Evolutionary conservation across 2,113 vertebrate species (phyloP).

Genomic region (Smithornis capensis): DNA sequence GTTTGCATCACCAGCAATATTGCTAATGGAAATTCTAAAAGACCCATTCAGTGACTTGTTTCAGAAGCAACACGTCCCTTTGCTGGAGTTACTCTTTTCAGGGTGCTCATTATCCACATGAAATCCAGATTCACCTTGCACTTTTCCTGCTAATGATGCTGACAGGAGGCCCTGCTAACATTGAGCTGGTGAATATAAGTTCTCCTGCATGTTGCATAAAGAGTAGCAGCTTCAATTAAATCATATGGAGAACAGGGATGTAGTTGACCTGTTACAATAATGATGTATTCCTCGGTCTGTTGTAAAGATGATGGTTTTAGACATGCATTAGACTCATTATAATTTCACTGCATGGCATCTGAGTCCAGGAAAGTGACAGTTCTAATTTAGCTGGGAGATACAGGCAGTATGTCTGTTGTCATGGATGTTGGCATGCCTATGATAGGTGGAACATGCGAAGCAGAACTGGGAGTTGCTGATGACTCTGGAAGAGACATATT

Average conservation of each 20-base stretch:
- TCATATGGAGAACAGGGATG: background rate
- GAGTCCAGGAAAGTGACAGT: background rate
- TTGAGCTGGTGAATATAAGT: background rate
- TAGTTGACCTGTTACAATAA: constrained; percentile 2
- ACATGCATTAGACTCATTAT: background rate
- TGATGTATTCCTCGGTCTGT: background rate
- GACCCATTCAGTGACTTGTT: background rate
- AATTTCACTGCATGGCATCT: background rate
- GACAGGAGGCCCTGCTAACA: background rate
- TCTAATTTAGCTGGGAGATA: background rate
- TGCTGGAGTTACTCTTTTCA: background rate
- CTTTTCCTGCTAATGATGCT: constrained; percentile 42
- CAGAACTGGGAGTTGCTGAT: background rate
- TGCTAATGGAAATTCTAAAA: background rate
- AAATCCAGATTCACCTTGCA: background rate
- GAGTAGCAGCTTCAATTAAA: constrained; percentile 6
- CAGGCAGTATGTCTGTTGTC: background rate
- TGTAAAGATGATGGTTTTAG: background rate
- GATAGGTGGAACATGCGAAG: background rate
- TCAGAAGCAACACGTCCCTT: background rate
- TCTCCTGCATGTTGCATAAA: background rate
- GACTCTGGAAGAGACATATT: background rate
- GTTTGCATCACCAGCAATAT: background rate
- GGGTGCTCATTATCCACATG: background rate
- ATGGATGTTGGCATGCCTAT: background rate